Evolutionary conservation across 37 sponge, comb jelly and placozoan species (phyloP).

Genomic region (Eunapius fragilis): DNA sequence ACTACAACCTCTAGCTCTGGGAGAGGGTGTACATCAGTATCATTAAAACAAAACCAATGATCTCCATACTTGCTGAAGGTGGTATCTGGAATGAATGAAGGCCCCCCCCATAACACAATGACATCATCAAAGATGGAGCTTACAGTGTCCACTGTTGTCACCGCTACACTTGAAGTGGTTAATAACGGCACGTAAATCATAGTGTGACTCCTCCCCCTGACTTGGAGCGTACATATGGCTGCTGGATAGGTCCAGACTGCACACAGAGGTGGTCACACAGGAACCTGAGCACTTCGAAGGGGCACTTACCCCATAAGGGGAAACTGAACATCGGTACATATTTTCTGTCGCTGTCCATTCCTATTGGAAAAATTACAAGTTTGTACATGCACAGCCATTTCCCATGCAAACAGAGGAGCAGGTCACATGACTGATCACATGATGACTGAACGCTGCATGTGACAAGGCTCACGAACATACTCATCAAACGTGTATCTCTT

Average conservation of each 20-base stretch:
- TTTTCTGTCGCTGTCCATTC: neutral
- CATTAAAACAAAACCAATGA: neutral
- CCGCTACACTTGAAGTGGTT: neutral
- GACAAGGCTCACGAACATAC: neutral
- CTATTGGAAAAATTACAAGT: neutral
- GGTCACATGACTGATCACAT: too few relatives aligned
- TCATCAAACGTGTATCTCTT: neutral
- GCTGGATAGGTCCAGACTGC: neutral
- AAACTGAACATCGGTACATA: neutral
- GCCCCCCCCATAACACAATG: too few relatives aligned
- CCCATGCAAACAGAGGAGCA: too few relatives aligned
- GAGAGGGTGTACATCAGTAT: neutral
- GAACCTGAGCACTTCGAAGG: neutral
- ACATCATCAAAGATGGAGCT: neutral
- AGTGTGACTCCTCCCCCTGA: neutral
- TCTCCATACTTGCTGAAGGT: neutral
- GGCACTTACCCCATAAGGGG: neutral
- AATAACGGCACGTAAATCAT: neutral
- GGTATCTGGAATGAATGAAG: neutral
- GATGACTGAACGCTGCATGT: too few relatives aligned
- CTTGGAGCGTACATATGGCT: neutral
- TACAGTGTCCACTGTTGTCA: neutral
- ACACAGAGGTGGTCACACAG: neutral
- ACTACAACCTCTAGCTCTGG: neutral
- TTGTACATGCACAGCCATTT: too few relatives aligned